These are phyloP conservation scores for Papilio protenor DNA, from an alignment of 2,888 invertebrate genomes.

Conservation along the genomic window DNA sequence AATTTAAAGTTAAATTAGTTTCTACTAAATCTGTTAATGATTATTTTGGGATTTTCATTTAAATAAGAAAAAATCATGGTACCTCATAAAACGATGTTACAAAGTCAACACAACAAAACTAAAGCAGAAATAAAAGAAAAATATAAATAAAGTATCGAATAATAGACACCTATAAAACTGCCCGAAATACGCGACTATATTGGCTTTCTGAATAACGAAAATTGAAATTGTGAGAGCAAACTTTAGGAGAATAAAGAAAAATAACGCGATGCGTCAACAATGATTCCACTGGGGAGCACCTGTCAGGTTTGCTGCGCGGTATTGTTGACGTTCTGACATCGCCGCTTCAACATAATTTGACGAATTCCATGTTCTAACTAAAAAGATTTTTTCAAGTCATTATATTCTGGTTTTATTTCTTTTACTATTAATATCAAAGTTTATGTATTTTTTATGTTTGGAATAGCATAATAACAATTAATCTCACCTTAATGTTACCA, in stretches of 20 bases:
- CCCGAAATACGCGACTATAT: neutral
- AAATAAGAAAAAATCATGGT: neutral
- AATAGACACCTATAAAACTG: neutral
- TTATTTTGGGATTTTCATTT: neutral
- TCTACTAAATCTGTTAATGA: neutral
- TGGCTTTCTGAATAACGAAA: neutral
- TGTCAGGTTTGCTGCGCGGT: slow-evolving; percentile 26
- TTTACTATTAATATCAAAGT: neutral
- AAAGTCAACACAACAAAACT: neutral
- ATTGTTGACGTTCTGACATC: slow-evolving; percentile 29
- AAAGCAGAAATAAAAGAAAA: neutral
- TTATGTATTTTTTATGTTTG: too few relatives aligned
- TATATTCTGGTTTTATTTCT: neutral
- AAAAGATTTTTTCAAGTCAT: neutral
- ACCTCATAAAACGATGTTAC: too few relatives aligned
- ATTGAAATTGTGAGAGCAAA: slow-evolving; percentile 28
- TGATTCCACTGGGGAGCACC: slow-evolving; percentile 18
- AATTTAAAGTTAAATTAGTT: neutral
- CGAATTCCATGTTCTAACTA: slow-evolving; percentile 6
- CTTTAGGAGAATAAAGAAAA: slow-evolving; percentile 24
- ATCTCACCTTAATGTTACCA: too few relatives aligned
- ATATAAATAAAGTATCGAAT: slow-evolving; percentile 1
- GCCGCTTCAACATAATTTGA: slow-evolving; percentile 24
- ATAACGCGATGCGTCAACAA: slow-evolving; percentile 32
- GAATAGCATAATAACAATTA: too few relatives aligned